phyloP scores from a whole-genome alignment of 2,888 invertebrate species.

The Serripes groenlandicus region DNA sequence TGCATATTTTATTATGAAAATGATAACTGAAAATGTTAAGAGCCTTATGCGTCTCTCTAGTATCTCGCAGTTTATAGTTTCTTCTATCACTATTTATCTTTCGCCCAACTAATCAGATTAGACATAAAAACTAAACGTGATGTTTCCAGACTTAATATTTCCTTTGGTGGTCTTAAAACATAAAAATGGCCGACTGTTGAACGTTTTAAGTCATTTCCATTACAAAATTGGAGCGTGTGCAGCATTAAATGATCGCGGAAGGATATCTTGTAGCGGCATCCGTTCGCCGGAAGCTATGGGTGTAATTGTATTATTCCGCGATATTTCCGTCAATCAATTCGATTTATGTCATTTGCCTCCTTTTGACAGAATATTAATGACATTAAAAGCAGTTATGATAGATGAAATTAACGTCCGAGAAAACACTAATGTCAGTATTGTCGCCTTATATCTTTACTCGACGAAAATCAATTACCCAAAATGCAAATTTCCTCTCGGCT shows the following conservation, averaged over 20 bases:
- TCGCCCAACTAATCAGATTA: not conserved
- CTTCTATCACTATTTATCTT: not conserved
- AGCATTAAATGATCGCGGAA: slow-evolving; percentile 26
- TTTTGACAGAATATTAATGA: slow-evolving; percentile 67
- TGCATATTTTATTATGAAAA: no score
- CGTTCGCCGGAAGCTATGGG: slow-evolving; percentile 42
- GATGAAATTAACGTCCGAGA: slow-evolving; percentile 69
- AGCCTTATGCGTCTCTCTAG: no score
- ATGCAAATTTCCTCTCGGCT: slow-evolving; percentile 64
- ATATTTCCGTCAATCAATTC: slow-evolving; percentile 37
- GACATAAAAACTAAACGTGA: not conserved
- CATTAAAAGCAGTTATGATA: slow-evolving; percentile 68
- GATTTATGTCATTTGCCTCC: slow-evolving; percentile 46
- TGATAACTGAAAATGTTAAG: no score
- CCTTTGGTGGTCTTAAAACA: not conserved
- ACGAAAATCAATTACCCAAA: slow-evolving; percentile 67
- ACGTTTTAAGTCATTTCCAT: slow-evolving; percentile 22
- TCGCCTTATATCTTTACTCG: slow-evolving; percentile 58
- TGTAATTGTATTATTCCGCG: slow-evolving; percentile 53
- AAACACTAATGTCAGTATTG: slow-evolving; percentile 68
- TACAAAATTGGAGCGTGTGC: slow-evolving; percentile 23
- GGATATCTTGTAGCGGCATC: slow-evolving; percentile 33
- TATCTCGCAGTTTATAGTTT: no score
- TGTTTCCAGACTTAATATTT: not conserved
- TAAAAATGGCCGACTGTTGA: slow-evolving; percentile 8